Base-by-base conservation (phyloP, 2,888 invertebrate species). In the Laothoe populi region DNA sequence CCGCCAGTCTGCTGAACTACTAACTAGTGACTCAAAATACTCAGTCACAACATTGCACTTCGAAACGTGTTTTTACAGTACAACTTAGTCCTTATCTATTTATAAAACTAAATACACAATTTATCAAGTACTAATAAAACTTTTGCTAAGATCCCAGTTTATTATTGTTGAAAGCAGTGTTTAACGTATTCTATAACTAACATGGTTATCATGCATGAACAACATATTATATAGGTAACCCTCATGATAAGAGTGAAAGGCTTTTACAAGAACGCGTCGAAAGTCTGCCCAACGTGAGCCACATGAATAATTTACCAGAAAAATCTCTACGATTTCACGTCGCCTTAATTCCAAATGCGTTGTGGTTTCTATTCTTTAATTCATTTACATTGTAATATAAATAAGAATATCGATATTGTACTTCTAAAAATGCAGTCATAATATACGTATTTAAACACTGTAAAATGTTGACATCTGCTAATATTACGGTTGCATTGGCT, bases 261-360 rank as follows among this genome's bases (percentile, higher is more conserved):
- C 90, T 92, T 89, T 90, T 86, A 84, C 85, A 80, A 83, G 87
- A 90, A 83, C 84, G 81, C 82, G 81, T 88, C 85, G 92, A 91
- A 92, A 91, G 92, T 90, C 82, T 76, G 80, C 81, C 84, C 87
- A 86, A 83, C 86, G 86, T 86, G 82, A 86, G 87, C 85, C 82
- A 90, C 89, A 92, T 92, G 92, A 92, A 92, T 92, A 90, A 92
- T 92, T 92, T 90, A 92, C 90, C 92, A 92, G 90, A 92, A 92
- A 91, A 90, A 90, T 91, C 91, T 92, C 90, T 87, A 89, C 92
- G 91, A 90, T 92, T 92, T 92, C 91, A 90, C 92, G 84, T 82
- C 78, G 83, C 87, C 85, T 87, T 86, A 86, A 92, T 92, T 92
- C 91, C 77, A 82, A 85, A 84, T 88, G 88, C 90, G 89, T 89